These are phyloP conservation scores for Lacerta viridis DNA, from an alignment of 2,797 vertebrate genomes.

Conservation along the genomic window DNA sequence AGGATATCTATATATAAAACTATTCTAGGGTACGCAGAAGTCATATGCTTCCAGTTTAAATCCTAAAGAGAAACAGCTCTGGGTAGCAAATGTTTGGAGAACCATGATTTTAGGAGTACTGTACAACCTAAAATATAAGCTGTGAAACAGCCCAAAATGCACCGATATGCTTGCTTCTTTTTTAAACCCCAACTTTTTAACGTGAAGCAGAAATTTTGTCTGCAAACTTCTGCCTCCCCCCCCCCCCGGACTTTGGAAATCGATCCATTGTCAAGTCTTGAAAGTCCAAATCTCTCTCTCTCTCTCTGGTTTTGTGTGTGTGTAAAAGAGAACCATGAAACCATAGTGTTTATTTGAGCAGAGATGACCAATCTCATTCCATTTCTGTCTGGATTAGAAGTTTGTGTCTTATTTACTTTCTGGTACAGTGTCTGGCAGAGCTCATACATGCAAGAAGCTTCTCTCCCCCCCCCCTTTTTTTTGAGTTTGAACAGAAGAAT, in stretches of 20 bases:
- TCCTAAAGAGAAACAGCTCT: background rate
- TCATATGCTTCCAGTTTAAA: background rate
- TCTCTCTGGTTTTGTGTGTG: too few species aligned
- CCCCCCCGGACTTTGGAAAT: background rate
- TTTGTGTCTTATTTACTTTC: conserved; percentile 79
- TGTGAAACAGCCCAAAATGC: background rate
- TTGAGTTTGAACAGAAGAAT: conserved; percentile 79
- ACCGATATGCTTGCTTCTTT: background rate
- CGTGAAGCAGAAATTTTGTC: background rate
- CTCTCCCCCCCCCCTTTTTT: conserved; percentile 26
- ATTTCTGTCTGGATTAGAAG: conserved; percentile 79
- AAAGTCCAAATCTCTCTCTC: fast-evolving
- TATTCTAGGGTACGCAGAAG: background rate
- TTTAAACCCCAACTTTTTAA: background rate
- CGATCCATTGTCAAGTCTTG: background rate
- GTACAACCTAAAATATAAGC: background rate
- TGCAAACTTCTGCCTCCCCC: too few species aligned
- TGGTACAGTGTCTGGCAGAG: conserved; percentile 81
- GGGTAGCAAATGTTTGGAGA: background rate
- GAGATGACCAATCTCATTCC: conserved; percentile 28
- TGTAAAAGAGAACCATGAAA: background rate
- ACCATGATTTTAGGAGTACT: background rate
- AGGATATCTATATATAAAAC: background rate
- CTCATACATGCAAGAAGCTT: conserved; percentile 78
- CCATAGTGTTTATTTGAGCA: background rate